Percentiles rank a stretch among this genome's conserved stretches.
Evolutionary conservation across 2,888 invertebrate species (phyloP).

Genomic region (Phytoseiulus persimilis): DNA sequence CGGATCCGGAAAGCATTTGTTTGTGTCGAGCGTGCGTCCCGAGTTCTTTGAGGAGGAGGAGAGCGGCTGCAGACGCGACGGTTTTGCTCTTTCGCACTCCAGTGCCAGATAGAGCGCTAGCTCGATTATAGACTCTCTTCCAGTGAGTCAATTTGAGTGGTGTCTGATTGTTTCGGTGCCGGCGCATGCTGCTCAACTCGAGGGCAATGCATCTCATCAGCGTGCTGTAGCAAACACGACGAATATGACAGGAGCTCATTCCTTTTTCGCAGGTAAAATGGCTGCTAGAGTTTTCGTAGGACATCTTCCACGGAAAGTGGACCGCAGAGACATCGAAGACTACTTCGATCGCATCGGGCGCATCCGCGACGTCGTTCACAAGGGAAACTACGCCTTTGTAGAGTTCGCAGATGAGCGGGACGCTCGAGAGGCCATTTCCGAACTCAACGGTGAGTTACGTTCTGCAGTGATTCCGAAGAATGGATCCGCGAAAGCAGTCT

Average conservation of each 20-base stretch:
- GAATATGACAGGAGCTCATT: no score
- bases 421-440: constrained; percentile 23
- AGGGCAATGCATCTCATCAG: background rate
- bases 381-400: constrained; percentile 32
- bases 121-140: background rate
- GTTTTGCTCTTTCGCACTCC: background rate
- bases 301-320: constrained; percentile 27
- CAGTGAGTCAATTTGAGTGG: background rate
- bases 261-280: background rate
- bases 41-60: background rate
- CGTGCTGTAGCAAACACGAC: background rate
- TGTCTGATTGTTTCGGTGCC: background rate
- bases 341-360: constrained; percentile 26
- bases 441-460: constrained; percentile 16
- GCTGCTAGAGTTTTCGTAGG: constrained; percentile 22
- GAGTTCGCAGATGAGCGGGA: constrained; percentile 18
- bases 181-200: background rate
- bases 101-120: background rate
- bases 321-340: constrained; percentile 26
- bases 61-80: background rate
- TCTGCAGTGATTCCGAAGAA: background rate
- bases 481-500: background rate
- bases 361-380: constrained; percentile 32
- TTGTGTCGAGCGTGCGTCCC: background rate
- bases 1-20: background rate